Percentiles rank a stretch among this genome's conserved stretches.
Evolutionary conservation across 1,140 invertebrate genomes (phyloP).

Genomic region (Rhagoletis pomonella): DNA sequence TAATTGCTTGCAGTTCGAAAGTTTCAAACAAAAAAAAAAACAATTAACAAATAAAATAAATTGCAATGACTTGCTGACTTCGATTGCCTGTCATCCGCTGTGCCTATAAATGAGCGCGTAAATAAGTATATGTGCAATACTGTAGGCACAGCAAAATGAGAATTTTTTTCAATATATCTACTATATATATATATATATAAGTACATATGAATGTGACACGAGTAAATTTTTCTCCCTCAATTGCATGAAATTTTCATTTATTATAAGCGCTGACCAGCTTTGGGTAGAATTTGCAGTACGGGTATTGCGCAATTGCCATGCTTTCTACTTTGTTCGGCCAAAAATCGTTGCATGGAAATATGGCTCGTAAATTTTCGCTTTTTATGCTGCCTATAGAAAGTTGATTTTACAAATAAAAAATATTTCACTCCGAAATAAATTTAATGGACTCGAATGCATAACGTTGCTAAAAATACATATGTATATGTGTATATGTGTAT

Average conservation of each 20-base stretch:
- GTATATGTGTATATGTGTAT: neutral
- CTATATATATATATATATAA: neutral
- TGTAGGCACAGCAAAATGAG: neutral
- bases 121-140: neutral
- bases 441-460: neutral
- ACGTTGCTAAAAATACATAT: neutral
- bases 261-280: neutral
- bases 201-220: neutral
- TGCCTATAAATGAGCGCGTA: neutral
- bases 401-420: no score
- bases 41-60: slow-evolving; percentile 3
- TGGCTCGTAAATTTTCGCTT: neutral
- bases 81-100: neutral
- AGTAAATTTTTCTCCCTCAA: no score
- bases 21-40: neutral
- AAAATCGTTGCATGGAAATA: neutral
- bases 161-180: neutral
- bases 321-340: no score
- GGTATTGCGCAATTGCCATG: no score
- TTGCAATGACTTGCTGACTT: neutral
- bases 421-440: neutral
- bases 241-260: neutral
- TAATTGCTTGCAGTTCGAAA: neutral
- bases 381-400: neutral
- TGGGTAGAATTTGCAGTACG: neutral